Base-by-base conservation (phyloP, 2,888 invertebrate genomes). In the Ophion costatus region DNA sequence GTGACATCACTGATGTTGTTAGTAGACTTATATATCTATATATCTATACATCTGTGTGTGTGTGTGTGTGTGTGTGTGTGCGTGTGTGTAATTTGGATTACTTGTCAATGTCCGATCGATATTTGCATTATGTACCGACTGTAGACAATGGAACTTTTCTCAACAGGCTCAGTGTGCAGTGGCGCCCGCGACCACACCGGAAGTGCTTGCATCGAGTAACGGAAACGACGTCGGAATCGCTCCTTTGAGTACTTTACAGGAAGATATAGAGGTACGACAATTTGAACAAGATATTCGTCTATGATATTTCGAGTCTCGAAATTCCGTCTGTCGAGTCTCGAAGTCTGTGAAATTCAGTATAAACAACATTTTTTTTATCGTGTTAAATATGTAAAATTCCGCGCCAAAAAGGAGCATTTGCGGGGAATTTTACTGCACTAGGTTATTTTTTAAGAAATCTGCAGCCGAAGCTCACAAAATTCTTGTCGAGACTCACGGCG, bases 201-300 rank as follows among this genome's bases (percentile, higher is more conserved):
- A 75, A 78, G 74, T 76, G 24, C n/a, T 24, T 56, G 51, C 33
- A 2, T 14, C 51, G 42, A 56, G n/a, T 20, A 61, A 75, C 38
- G 78, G 66, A 51, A 64, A 63, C n/a, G 67, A 42, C 29, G 59
- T 59, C 22, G 33, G 70, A 29, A 71, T 75, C 38, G 24, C 71
- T 2, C 57, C 17, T 42, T 20, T 80, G 74, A 82, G 78, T 24
- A 87, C 84, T 71, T 81, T 91, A 20, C 87, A 89, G 78, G 80
- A 88, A 14, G 89, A 91, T 87, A 67, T 91, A 7, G 87, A 89
- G 88, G 91, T 91, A 85, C 38, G 38, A 38, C 14, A 42, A 20
- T 66, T 66, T n/a, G 2, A 38, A 38, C 38, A 66, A 1, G n/a
- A 20, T 29, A 24, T 38, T 38, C 9, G n/a, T 5, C 17, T 51